Conservation (phyloP, 1,140 invertebrate genomes). For the Lerema accius region DNA sequence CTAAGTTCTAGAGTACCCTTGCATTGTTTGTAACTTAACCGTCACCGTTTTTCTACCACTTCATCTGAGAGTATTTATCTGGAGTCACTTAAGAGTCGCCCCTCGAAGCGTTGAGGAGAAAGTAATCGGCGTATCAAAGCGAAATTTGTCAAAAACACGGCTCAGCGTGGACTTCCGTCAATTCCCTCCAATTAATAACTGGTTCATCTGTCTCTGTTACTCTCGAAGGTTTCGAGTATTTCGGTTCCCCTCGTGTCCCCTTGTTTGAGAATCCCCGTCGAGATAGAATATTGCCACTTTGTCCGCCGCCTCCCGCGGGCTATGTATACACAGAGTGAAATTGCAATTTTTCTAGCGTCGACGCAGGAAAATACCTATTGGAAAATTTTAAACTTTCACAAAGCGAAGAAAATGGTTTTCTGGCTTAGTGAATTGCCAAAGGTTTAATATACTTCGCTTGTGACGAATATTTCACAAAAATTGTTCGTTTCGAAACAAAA, state of each 20-base stretch:
- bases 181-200: conserved; percentile 81
- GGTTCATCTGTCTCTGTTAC: conserved; percentile 46
- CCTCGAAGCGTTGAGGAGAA: conserved; percentile 73
- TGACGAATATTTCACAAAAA: conserved; percentile 45
- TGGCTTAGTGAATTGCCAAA: conserved; percentile 50
- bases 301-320: conserved; percentile 69
- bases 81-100: conserved; percentile 61
- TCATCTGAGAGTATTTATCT: conserved; percentile 54
- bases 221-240: conserved; percentile 39
- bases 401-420: conserved; percentile 50
- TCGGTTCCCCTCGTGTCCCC: conserved; percentile 61
- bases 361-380: conserved; percentile 60
- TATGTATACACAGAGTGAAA: conserved; percentile 68
- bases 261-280: conserved; percentile 79
- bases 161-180: conserved; percentile 76
- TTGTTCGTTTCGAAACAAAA: conserved; percentile 24
- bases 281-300: conserved; percentile 82
- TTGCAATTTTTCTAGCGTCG: conserved; percentile 72
- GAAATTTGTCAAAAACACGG: conserved; percentile 82
- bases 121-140: conserved; percentile 81
- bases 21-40: conserved; percentile 21
- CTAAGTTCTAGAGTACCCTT: background rate
- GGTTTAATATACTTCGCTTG: conserved; percentile 47
- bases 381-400: conserved; percentile 64
- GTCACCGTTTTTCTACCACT: conserved; percentile 28